Base-by-base conservation (phyloP, 2,113 vertebrate genomes). In the Saguinus midas region DNA sequence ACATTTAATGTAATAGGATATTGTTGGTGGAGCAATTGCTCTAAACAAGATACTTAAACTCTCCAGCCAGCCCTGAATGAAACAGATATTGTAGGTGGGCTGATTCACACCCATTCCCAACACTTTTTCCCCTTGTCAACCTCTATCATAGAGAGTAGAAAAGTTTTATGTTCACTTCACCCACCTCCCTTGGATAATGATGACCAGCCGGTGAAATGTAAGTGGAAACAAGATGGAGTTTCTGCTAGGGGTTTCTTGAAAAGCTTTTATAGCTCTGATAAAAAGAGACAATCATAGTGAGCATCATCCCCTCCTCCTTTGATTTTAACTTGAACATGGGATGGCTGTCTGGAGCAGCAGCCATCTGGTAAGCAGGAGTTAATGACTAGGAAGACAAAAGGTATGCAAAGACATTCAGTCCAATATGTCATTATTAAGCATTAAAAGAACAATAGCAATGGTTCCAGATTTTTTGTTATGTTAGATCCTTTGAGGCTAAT, bases 251-350 rank as follows among this genome's bases (percentile, higher is more conserved):
- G 21, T 78, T 92, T 92, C 89, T 94, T 35, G 40, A 40, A 93
- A 88, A 55, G 12, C 23, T 40, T 95, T 90, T 85, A 18, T 23
- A 57, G 92, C 87, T 96, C 45, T 95, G 40, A 66, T 80, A 35
- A 61, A 91, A 66, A 84, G 4, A 21, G 40, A 80, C 9, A 68
- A 21, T 43, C 75, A 13, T 2, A 45, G 16, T 29, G 61, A 37
- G 11, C 32, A 76, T 79, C 18, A 89, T 18, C 21, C 0, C 25
- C 61, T 58, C 5, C 55, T 81, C 58, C 50, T 94, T 94, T 91
- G 48, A 68, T 93, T 45, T 43, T 66, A 29, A 66, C 20, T 21
- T 82, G 55, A 88, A 64, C 43, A 3, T n/a, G 37, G 23, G 93
- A 90, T 8, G 20, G 37, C 43, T 84, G 2, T 61, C 23, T 86